Percentiles rank a stretch among this genome's conserved stretches.
phyloP scores from a whole-genome alignment of 2,797 vertebrate species.

The Heliangelus exortis region DNA sequence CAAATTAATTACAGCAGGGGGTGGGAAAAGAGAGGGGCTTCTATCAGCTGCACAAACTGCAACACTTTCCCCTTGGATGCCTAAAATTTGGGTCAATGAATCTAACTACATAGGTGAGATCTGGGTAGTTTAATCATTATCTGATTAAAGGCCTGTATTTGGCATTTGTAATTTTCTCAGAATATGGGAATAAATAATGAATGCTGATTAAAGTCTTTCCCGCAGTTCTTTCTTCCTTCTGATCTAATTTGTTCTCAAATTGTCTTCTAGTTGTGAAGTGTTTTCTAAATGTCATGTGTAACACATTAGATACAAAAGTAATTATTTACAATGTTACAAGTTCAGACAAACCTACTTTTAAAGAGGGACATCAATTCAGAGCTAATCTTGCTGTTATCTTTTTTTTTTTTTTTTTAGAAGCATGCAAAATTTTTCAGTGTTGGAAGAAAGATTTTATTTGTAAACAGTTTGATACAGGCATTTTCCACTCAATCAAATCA shows the following conservation, averaged over 20 bases:
- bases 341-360: constrained; percentile 18
- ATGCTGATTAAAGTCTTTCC: constrained; percentile 23
- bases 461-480: not conserved
- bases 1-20: constrained; percentile 63
- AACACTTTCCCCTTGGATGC: not conserved
- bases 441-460: not conserved
- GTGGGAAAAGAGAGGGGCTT: not conserved
- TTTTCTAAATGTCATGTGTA: constrained; percentile 28
- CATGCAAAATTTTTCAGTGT: not conserved
- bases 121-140: constrained; percentile 24
- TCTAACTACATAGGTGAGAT: not conserved
- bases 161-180: not conserved
- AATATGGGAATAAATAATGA: constrained; percentile 25
- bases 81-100: constrained; percentile 48
- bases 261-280: not conserved
- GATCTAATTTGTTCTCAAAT: constrained; percentile 26
- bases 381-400: not conserved
- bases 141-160: constrained; percentile 35
- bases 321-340: not conserved
- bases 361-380: not conserved
- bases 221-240: not conserved
- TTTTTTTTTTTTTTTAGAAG: not conserved
- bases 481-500: not conserved
- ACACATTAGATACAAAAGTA: not conserved
- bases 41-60: constrained; percentile 32